Conservation (phyloP, 2,888 invertebrate species). For the Chrysolina haemoptera region DNA sequence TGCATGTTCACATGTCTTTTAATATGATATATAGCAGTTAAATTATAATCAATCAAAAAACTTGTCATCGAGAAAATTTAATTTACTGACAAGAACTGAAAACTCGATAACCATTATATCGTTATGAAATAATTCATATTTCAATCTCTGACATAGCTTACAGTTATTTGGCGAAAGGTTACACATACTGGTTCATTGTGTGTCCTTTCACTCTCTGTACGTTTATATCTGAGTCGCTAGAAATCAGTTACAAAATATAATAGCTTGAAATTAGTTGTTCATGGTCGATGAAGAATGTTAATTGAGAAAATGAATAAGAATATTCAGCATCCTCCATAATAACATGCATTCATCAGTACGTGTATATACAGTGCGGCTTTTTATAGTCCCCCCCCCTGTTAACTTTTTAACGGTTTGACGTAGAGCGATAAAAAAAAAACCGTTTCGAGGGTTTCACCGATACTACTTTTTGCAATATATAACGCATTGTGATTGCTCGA, state of each 20-base stretch:
- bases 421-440: too few species aligned
- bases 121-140: slow-evolving; percentile 13
- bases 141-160: slow-evolving; percentile 12
- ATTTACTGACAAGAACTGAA: background rate
- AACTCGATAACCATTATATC: slow-evolving; percentile 10
- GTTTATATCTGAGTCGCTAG: background rate
- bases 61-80: background rate
- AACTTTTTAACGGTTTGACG: too few species aligned
- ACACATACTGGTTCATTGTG: slow-evolving; percentile 10
- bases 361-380: too few species aligned
- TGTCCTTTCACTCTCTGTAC: slow-evolving; percentile 17
- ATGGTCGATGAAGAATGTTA: background rate
- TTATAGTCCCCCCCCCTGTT: too few species aligned
- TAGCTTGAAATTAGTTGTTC: background rate
- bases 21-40: background rate
- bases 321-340: too few species aligned
- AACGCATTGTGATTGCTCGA: too few species aligned
- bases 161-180: slow-evolving; percentile 22
- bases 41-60: slow-evolving; percentile 5
- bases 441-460: too few species aligned
- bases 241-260: too few species aligned
- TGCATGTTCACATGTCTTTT: slow-evolving; percentile 2
- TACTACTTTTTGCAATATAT: too few species aligned
- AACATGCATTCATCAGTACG: too few species aligned
- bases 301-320: too few species aligned